These are phyloP conservation scores for Atherinosoma microstoma DNA, from an alignment of 2,797 vertebrate genomes.

Conservation along the genomic window DNA sequence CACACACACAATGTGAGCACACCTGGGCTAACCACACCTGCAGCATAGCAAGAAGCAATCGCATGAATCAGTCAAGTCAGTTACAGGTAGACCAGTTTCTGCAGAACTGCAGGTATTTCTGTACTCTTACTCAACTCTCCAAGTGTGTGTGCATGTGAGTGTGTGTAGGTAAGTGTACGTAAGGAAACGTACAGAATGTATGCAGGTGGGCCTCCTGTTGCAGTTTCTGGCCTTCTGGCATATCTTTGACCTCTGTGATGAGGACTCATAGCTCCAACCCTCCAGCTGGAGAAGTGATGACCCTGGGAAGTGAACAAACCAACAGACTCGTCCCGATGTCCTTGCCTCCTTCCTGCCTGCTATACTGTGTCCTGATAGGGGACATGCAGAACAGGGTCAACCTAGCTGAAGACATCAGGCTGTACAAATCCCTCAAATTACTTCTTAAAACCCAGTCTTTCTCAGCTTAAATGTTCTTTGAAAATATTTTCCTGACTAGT, in stretches of 20 bases:
- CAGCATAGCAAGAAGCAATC: constrained; percentile 56
- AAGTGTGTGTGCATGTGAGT: constrained; percentile 68
- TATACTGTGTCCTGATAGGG: constrained; percentile 31
- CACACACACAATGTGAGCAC: constrained; percentile 45
- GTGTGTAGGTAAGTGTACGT: constrained; percentile 15
- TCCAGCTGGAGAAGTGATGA: constrained; percentile 78
- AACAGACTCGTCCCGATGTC: constrained; percentile 63
- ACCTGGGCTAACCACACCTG: constrained; percentile 76
- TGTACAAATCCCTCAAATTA: constrained; percentile 18
- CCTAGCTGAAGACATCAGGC: constrained; percentile 8
- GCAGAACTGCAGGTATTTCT: constrained; percentile 60
- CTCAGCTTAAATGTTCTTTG: background rate
- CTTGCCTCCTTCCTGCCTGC: constrained; percentile 61
- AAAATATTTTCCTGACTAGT: background rate
- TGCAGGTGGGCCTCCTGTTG: constrained; percentile 66
- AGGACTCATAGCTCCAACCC: constrained; percentile 56
- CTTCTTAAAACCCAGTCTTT: constrained; percentile 3
- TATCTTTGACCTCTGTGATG: constrained; percentile 65
- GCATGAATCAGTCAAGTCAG: constrained; percentile 72
- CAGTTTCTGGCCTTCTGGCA: constrained; percentile 63
- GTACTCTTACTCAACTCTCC: constrained; percentile 66
- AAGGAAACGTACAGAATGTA: constrained; percentile 38
- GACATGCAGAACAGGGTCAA: constrained; percentile 41
- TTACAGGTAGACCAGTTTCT: constrained; percentile 56
- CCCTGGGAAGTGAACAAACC: constrained; percentile 50